Evolutionary conservation across 2,888 invertebrate genomes (phyloP).

Genomic region (Sphinx pinastri): DNA sequence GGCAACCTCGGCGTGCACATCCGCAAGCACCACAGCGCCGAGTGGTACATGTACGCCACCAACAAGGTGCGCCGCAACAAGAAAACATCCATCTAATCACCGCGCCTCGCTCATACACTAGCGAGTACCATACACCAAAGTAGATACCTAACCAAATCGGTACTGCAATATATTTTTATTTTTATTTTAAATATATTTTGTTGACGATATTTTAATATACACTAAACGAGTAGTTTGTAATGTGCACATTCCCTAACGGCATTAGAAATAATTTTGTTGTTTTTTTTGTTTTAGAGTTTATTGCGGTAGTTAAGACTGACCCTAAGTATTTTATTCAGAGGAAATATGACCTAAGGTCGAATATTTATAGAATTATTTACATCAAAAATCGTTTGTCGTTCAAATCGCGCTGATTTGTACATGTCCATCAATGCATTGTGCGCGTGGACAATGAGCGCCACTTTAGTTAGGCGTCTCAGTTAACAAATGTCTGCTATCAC

Average conservation of each 20-base stretch:
- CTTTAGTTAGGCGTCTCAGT: neutral
- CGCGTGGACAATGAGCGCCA: neutral
- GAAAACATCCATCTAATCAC: constrained; percentile 62
- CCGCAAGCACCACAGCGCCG: constrained; percentile 88
- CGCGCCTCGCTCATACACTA: constrained; percentile 27
- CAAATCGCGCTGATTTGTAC: neutral
- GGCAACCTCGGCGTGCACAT: constrained; percentile 93
- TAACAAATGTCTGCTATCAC: neutral
- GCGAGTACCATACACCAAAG: constrained; percentile 69
- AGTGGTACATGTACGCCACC: constrained; percentile 81
- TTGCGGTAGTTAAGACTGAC: constrained; percentile 81
- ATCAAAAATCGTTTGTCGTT: constrained; percentile 17
- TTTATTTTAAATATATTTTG: constrained; percentile 72
- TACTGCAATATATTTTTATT: constrained; percentile 79
- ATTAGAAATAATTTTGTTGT: constrained; percentile 77
- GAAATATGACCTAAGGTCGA: constrained; percentile 59
- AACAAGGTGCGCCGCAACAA: constrained; percentile 78
- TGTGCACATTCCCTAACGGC: constrained; percentile 81
- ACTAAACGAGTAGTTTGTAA: constrained; percentile 68
- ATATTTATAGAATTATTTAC: constrained; percentile 29
- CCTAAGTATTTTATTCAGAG: constrained; percentile 69
- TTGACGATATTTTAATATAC: constrained; percentile 75
- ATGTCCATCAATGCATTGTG: constrained; percentile 4
- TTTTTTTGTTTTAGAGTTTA: constrained; percentile 80
- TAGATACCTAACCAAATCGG: constrained; percentile 81